Percentiles rank a stretch among this genome's conserved stretches.
Evolutionary conservation across 2,113 vertebrate species (phyloP).

Genomic region (Mesitornis unicolor): DNA sequence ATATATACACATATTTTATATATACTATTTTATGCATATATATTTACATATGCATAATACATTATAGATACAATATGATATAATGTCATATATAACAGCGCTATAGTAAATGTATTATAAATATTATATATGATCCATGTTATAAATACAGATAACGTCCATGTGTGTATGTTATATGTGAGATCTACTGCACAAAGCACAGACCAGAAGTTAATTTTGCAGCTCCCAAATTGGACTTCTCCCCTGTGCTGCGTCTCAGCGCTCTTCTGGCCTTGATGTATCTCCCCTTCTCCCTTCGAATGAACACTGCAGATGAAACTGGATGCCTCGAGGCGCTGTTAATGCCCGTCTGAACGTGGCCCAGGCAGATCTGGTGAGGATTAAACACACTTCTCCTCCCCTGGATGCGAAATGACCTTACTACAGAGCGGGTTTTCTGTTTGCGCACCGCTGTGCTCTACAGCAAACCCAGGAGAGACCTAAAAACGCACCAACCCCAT

Average conservation of each 20-base stretch:
- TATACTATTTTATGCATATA: not conserved
- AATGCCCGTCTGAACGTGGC: not conserved
- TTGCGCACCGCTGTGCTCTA: not conserved
- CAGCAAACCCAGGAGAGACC: not conserved
- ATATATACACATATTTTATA: too few relatives aligned
- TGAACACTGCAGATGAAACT: not conserved
- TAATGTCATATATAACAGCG: not conserved
- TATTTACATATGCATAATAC: not conserved
- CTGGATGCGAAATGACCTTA: not conserved
- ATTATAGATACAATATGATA: not conserved
- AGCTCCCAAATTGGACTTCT: accelerated
- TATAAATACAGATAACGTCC: accelerated
- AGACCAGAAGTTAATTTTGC: not conserved
- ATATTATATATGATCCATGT: not conserved
- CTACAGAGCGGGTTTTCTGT: not conserved
- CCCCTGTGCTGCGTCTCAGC: accelerated
- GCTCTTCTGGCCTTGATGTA: not conserved
- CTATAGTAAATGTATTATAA: not conserved
- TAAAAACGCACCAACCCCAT: accelerated
- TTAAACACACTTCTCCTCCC: not conserved
- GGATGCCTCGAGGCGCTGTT: not conserved
- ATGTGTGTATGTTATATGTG: accelerated
- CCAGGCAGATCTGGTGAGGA: not conserved
- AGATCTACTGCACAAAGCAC: accelerated
- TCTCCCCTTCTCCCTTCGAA: not conserved